These are phyloP conservation scores for Trisateles emortualis DNA, from an alignment of 2,888 invertebrate species.

Conservation along the genomic window DNA sequence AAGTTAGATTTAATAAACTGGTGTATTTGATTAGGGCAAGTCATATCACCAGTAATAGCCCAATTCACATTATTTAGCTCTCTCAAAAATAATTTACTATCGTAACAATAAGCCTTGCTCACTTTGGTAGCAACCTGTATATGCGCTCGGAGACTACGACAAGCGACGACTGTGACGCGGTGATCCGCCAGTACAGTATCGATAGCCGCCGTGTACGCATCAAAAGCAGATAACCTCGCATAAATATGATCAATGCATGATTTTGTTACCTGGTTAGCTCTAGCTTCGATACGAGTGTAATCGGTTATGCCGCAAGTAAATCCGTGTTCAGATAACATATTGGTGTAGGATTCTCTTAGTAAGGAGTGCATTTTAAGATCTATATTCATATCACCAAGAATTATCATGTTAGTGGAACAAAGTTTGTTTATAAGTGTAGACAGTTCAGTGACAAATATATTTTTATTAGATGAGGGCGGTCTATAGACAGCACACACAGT, in stretches of 20 bases:
- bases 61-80: no score
- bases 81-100: no score
- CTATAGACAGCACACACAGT: conserved; percentile 31
- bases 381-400: conserved; percentile 11
- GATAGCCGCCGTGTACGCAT: conserved; percentile 20
- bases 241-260: no score
- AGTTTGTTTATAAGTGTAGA: not conserved
- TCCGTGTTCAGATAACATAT: conserved; percentile 4
- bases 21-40: no score
- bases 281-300: conserved; percentile 23
- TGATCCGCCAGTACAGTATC: conserved; percentile 16
- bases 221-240: conserved; percentile 1
- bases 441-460: conserved; percentile 5
- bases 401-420: not conserved
- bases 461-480: conserved; percentile 23
- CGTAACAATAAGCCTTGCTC: no score
- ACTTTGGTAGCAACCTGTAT: no score
- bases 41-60: no score
- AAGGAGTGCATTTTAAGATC: not conserved
- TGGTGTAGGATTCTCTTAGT: not conserved
- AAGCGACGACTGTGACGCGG: conserved; percentile 9
- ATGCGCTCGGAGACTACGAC: not conserved
- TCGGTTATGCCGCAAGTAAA: conserved; percentile 20
- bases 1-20: no score
- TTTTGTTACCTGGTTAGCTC: conserved; percentile 8